Evolutionary conservation across 2,797 vertebrate species (phyloP), one percentile per base, ranked within the genome.

Genomic region (Novumbra hubbsi): DNA sequence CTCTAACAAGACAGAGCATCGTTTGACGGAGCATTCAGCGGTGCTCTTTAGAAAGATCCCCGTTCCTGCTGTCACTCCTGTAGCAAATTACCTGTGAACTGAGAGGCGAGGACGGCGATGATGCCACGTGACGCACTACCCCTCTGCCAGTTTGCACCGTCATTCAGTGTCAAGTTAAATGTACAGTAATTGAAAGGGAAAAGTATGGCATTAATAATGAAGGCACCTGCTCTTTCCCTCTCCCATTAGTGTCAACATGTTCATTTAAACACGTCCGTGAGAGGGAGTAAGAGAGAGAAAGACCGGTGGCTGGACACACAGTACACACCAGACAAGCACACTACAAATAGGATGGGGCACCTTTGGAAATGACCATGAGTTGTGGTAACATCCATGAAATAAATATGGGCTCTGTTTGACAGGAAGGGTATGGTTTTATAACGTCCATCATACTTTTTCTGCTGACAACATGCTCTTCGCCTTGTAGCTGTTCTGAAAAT

Each of bases 191-290:
- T 71, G 75, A 78, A 77, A 73, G 48, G 74, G 79, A 83, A 81
- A 79, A 75, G 77, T 71, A 73, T 30, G 66, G 32, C 52, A 72
- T 81, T 76, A 81, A 81, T 79, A 76, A 81, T 73, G 64, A 73
- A 70, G 73, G 64, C 65, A 75, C 71, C 70, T 69, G 45, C 68
- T 74, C 70, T 75, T 34, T 63, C 67, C 69, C 70, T 65, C 55
- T 78, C 71, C 70, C 73, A 76, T 72, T 79, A 77, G 72, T 76
- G 73, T 85, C 70, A 76, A 71, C 74, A 75, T 69, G 45, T 69
- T 77, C 75, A 70, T 75, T 65, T 78, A 71, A 72, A 78, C 68
- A 60, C 19, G 65, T 41, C 45, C 70, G 67, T 69, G 63, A 65
- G 32, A 62, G 34, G 16, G 5, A 28, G 32, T 71, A 55, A 48